Conservation (phyloP, 1,140 invertebrate species). For the Hycleus phaleratus region DNA sequence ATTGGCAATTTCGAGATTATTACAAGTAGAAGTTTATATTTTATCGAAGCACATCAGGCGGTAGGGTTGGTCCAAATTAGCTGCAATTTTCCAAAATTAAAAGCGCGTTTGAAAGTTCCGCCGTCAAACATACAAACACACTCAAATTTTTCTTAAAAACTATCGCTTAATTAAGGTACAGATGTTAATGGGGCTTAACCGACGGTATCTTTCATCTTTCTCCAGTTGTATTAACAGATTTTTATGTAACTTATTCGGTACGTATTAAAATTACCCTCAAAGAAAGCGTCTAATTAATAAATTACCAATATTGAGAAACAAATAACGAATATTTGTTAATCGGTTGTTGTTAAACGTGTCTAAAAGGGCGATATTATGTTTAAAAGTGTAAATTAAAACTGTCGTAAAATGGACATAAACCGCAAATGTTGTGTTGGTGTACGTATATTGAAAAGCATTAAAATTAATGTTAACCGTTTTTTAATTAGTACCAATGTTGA, state of each 20-base stretch:
- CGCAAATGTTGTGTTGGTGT: background rate
- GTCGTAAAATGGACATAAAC: slow-evolving; percentile 19
- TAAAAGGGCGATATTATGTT: no score
- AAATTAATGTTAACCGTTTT: slow-evolving; percentile 23
- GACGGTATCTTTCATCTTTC: slow-evolving; percentile 21
- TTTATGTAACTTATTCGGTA: background rate
- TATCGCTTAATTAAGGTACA: slow-evolving; percentile 21
- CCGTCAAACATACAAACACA: background rate
- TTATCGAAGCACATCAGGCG: no score
- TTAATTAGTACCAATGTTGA: slow-evolving; percentile 13
- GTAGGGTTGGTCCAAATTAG: no score
- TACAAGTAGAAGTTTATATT: no score
- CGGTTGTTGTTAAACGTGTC: no score
- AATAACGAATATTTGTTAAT: no score
- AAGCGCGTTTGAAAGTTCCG: slow-evolving; percentile 18
- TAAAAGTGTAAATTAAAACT: slow-evolving; percentile 20
- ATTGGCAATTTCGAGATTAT: no score
- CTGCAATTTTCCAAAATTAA: no score
- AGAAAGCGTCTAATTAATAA: no score
- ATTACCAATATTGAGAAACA: no score
- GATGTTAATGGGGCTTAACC: slow-evolving; percentile 25
- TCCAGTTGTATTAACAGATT: slow-evolving; percentile 9
- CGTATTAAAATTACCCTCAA: background rate
- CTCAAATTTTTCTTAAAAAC: slow-evolving; percentile 19
- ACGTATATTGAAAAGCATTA: slow-evolving; percentile 3